Conservation (phyloP, 2,113 vertebrate species). For the Tychaedon coryphoeus region DNA sequence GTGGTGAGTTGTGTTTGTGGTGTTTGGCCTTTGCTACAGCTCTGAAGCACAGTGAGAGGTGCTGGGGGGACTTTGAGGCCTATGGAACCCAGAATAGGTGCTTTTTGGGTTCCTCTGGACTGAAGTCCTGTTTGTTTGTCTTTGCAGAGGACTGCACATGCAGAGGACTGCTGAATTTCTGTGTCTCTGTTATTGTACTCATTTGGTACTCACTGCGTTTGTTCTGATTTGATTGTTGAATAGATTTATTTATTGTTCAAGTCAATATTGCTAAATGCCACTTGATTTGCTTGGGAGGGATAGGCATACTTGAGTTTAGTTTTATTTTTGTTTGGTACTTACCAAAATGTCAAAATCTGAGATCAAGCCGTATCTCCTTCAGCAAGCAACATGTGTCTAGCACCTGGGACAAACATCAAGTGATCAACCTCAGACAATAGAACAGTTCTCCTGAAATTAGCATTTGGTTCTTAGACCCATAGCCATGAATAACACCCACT, state of each 20-base stretch:
- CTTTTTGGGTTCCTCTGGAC: background rate
- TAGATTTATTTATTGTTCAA: background rate
- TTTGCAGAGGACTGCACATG: background rate
- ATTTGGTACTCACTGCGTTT: background rate
- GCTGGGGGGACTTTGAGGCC: background rate
- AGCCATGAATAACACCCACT: conserved; percentile 28
- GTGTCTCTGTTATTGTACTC: background rate
- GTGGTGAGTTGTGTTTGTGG: background rate
- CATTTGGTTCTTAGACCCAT: background rate
- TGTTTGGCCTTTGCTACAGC: background rate
- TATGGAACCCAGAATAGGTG: background rate
- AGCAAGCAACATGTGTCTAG: conserved; percentile 34
- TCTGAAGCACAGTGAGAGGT: background rate
- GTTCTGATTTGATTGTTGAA: background rate
- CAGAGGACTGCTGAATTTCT: background rate
- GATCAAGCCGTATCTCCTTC: background rate
- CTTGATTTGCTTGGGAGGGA: background rate
- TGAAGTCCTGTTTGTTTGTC: background rate
- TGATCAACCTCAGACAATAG: conserved; percentile 1
- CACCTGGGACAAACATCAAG: conserved; percentile 29
- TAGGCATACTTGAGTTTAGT: background rate
- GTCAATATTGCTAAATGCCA: background rate
- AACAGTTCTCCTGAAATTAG: conserved; percentile 2
- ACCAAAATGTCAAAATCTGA: background rate
- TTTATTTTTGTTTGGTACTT: conserved; percentile 38